Evolutionary conservation across 2,113 vertebrate species (phyloP).

Genomic region (Phainopepla nitens): DNA sequence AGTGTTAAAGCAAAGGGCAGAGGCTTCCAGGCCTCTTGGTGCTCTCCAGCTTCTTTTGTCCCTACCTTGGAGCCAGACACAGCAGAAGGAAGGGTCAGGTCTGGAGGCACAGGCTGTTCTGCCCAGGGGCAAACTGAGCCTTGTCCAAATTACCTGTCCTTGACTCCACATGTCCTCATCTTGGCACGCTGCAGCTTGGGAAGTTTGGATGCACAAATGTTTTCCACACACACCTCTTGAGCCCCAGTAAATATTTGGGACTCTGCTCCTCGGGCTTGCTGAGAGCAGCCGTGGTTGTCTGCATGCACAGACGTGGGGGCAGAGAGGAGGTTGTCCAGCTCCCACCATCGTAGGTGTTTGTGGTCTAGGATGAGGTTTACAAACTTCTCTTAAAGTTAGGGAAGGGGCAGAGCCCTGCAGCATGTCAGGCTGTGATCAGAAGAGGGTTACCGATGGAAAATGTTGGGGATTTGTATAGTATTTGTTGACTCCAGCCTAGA

Average conservation of each 20-base stretch:
- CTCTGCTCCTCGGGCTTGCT: background rate
- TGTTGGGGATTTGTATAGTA: background rate
- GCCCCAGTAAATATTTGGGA: background rate
- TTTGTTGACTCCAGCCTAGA: background rate
- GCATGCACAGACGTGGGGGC: background rate
- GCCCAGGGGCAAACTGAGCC: background rate
- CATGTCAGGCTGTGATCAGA: background rate
- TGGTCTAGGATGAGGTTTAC: background rate
- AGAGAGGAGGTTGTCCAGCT: background rate
- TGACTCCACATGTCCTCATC: background rate
- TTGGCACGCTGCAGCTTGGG: background rate
- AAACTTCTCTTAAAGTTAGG: background rate
- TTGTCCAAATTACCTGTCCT: background rate
- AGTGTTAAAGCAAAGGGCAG: background rate
- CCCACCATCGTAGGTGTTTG: fast-evolving
- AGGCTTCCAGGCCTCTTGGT: background rate
- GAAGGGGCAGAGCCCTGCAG: background rate
- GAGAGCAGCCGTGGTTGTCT: background rate
- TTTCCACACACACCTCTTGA: background rate
- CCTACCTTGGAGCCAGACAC: background rate
- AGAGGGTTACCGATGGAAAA: background rate
- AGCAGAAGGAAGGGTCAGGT: fast-evolving
- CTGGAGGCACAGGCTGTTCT: background rate
- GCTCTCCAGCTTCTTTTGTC: background rate
- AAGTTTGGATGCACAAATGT: background rate